Base-by-base conservation (phyloP, 2,797 vertebrate genomes). In the Typhlichthys subterraneus region DNA sequence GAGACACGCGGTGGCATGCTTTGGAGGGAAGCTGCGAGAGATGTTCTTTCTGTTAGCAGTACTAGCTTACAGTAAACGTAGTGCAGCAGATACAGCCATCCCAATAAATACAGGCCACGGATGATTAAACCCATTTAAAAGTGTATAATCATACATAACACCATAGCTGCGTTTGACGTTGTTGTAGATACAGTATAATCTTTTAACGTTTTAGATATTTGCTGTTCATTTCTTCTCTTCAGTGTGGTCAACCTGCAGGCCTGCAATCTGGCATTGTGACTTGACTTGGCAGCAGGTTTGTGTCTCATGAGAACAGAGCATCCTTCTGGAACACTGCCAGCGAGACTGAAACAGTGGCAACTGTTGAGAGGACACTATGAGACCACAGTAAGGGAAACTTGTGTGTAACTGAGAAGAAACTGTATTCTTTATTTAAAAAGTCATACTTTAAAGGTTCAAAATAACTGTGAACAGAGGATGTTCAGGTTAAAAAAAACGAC, bases 311-410 rank as follows among this genome's bases (percentile, higher is more conserved):
- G 65, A 82, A 69, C 65, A 73, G 57, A 81, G 53, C 59, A 64
- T 47, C 47, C 14, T 54, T 61, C 61, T 87, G 85, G 76, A 85
- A 51, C 4, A 3, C 55, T 31, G 77, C 83, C 85, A 85, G 75
- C 67, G 19, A 49, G 57, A 60, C 65, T 58, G 68, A 82, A 72
- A 75, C 72, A 67, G 23, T 23, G 23, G 23, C 23, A 23, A 23
- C 23, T 23, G 23, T 23, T 23, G 23, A 23, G 23, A 23, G 71
- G 72, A 72, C 80, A 73, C 65, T 71, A 57, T 51, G 54, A 69
- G 23, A 23, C 23, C 23, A 23, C 57, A 57, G 58, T 50, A 75
- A 72, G 33, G 33, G 5, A 38, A 38, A 38, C 33, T 38, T 8
- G 33, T 8, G 17, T 45, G 50, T 23, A 2, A 57, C 46, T 49